phyloP scores from a whole-genome alignment of 1,140 invertebrate genomes.

The Rhyacophila brunnea region DNA sequence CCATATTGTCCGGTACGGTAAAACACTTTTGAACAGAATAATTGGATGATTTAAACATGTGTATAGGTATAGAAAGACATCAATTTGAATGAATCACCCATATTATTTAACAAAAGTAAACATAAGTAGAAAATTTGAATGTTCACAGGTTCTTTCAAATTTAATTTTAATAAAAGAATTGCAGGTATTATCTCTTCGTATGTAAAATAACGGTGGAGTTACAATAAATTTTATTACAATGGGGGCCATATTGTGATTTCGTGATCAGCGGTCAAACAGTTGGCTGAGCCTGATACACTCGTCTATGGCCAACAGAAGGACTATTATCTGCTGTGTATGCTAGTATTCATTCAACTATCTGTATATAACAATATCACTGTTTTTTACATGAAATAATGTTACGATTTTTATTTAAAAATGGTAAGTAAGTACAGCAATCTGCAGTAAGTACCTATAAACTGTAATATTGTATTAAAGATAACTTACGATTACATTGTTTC shows the following conservation, averaged over 20 bases:
- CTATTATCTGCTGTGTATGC: conserved; percentile 6
- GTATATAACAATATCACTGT: not conserved
- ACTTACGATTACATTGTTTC: conserved; percentile 53
- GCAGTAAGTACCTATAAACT: not conserved
- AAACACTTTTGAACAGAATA: no score
- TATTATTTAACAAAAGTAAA: no score
- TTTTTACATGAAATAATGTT: not conserved
- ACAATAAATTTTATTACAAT: not conserved
- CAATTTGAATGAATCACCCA: no score
- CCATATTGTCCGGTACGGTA: no score
- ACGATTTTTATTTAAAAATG: not conserved
- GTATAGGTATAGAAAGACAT: no score
- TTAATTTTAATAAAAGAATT: no score
- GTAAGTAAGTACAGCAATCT: conserved; percentile 3
- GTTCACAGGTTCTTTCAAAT: no score
- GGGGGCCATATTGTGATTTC: not conserved
- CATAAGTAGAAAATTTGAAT: no score
- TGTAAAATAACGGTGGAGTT: no score
- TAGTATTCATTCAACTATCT: not conserved
- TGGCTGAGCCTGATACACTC: not conserved
- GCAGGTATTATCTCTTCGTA: no score
- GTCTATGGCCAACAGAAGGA: conserved; percentile 10
- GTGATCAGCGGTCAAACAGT: conserved; percentile 1
- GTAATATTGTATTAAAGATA: not conserved
- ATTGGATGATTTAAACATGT: no score